These are phyloP conservation scores for Nezara viridula DNA, from an alignment of 2,888 invertebrate genomes.

Conservation along the genomic window DNA sequence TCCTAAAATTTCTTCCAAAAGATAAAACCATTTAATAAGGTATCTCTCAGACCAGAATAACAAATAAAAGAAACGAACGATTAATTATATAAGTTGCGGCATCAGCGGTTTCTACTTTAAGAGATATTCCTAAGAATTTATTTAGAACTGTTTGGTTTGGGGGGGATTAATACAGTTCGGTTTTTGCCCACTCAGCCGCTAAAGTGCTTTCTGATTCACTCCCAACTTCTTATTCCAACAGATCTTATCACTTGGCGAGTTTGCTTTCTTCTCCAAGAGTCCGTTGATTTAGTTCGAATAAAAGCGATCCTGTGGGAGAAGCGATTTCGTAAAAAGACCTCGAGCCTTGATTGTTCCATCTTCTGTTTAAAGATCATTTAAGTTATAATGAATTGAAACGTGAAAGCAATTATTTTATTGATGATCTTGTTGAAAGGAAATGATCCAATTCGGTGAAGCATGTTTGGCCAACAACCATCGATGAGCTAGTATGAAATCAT, in stretches of 20 bases:
- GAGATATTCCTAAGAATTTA: conserved; percentile 18
- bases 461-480: too few species aligned
- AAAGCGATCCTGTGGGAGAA: neutral
- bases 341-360: neutral
- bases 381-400: neutral
- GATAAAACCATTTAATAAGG: neutral
- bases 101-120: conserved; percentile 3
- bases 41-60: neutral
- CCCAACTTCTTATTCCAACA: conserved; percentile 37
- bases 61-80: neutral
- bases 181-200: conserved; percentile 39
- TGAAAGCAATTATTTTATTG: neutral
- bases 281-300: conserved; percentile 18
- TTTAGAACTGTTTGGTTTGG: conserved; percentile 48
- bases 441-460: too few species aligned
- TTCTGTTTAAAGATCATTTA: neutral
- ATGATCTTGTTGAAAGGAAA: neutral
- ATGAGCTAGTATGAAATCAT: too few species aligned
- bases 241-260: conserved; percentile 30
- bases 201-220: conserved; percentile 45
- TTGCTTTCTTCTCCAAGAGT: conserved; percentile 1
- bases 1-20: neutral
- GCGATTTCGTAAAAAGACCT: neutral
- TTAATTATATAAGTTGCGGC: conserved; percentile 26
- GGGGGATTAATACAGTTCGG: conserved; percentile 17